Percentiles rank a stretch among this genome's conserved stretches.
phyloP scores from a whole-genome alignment of 1,140 invertebrate genomes.

The Ridgeia piscesae region DNA sequence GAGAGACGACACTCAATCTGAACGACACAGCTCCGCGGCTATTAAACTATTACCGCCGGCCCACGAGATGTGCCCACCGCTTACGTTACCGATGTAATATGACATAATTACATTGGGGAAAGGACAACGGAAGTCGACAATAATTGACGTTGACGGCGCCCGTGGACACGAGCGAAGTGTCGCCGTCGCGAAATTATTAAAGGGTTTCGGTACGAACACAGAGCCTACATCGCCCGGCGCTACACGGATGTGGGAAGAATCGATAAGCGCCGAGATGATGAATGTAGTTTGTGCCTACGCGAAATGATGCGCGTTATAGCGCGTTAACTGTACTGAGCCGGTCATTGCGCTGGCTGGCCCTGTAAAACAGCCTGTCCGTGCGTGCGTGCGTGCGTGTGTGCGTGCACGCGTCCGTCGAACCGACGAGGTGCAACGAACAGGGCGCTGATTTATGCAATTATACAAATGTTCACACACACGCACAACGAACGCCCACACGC shows the following conservation, averaged over 20 bases:
- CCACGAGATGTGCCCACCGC: neutral
- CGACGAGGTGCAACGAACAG: neutral
- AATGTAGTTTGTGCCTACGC: neutral
- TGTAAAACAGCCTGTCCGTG: no score
- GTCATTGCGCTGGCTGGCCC: no score
- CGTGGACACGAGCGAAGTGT: neutral
- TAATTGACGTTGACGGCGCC: neutral
- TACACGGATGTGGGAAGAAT: neutral
- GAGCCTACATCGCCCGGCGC: no score
- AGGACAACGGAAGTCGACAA: neutral
- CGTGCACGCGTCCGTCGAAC: no score
- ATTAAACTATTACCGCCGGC: neutral
- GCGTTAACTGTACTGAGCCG: neutral
- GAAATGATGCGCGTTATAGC: neutral
- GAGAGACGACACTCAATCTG: neutral
- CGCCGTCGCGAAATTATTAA: neutral
- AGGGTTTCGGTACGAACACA: neutral
- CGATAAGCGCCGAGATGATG: neutral
- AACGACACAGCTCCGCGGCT: neutral
- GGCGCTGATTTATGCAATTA: neutral
- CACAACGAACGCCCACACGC: no score
- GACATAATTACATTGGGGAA: neutral
- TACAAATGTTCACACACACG: neutral
- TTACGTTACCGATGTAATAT: neutral
- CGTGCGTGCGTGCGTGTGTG: no score